Evolutionary conservation across 2,888 invertebrate genomes (phyloP), one percentile per base, ranked within the genome.

Genomic region (Drosophila mulleri): DNA sequence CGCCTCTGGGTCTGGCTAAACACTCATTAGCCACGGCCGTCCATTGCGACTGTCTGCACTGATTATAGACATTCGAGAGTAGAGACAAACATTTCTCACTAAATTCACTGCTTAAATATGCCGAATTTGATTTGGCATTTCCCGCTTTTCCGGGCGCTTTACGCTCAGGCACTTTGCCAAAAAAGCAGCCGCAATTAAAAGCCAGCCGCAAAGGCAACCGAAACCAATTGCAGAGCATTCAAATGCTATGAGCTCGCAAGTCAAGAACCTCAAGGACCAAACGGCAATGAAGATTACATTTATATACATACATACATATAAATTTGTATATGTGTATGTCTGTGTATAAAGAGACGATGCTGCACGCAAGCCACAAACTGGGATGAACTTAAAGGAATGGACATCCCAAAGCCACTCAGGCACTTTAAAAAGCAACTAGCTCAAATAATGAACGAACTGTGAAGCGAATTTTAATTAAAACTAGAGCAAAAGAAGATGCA

Each of bases 21-120:
- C 45, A 64, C 74, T 80, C 86, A 85, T 85, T 85, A 67, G 67
- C 50, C 61, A n/a, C 23, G 64, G 12, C 48, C 41, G 65, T 67
- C 48, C 66, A 58, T 74, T 66, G 67, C 37, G 42, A 60, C 35
- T 48, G 58, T 47, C 62, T 47, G 37, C 53, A 42, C 52, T 58
- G 72, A 53, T 54, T 65, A 39, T 65, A 45, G 9, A 18, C 60
- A 64, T 63, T 77, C 74, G n/a, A 2, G 53, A 53, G 63, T 56
- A 62, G 73, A 9, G 47, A 53, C 64, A 67, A 50, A 7, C 48
- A 67, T 78, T 75, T 60, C 5, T n/a, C 63, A 61, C 61, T 41
- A 69, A 83, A 88, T 64, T 72, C 57, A 57, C 78, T 78, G 58
- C 82, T 86, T 86, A 88, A 88, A 86, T 83, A 83, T 73, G 87